Evolutionary conservation across 2,797 vertebrate genomes (phyloP).

Genomic region (Rhinichthys osculus): DNA sequence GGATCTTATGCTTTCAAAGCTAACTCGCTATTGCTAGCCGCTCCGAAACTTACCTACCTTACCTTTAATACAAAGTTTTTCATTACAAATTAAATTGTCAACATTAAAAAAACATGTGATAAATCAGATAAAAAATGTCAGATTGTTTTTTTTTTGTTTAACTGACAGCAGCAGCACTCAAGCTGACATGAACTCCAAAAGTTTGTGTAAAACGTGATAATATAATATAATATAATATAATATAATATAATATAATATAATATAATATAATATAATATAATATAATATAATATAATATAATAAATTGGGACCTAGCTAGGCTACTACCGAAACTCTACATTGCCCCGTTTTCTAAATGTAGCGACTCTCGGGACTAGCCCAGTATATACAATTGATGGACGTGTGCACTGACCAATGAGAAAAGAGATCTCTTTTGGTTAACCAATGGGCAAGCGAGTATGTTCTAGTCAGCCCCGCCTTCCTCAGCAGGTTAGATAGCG

Average conservation of each 20-base stretch:
- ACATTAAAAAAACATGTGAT: background rate
- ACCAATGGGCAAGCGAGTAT: constrained; percentile 47
- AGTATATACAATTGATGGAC: constrained; percentile 34
- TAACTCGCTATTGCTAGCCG: background rate
- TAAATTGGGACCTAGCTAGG: background rate
- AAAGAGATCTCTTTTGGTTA: background rate
- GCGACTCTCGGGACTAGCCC: background rate
- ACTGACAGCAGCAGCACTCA: background rate
- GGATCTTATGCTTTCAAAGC: background rate
- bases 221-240: background rate
- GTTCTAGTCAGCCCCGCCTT: background rate
- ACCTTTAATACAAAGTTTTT: background rate
- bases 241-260: background rate
- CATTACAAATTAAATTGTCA: background rate
- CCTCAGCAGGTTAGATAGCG: constrained; percentile 51
- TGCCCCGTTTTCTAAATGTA: too few species aligned
- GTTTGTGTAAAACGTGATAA: too few species aligned
- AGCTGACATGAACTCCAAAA: background rate
- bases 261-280: background rate
- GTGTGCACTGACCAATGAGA: constrained; percentile 43
- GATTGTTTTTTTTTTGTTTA: background rate
- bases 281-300: constrained; percentile 1
- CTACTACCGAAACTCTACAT: background rate
- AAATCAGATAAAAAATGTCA: background rate
- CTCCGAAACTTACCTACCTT: background rate